Evolutionary conservation across 2,797 vertebrate species (phyloP), one percentile per base, ranked within the genome.

Genomic region (Danio aesculapii): DNA sequence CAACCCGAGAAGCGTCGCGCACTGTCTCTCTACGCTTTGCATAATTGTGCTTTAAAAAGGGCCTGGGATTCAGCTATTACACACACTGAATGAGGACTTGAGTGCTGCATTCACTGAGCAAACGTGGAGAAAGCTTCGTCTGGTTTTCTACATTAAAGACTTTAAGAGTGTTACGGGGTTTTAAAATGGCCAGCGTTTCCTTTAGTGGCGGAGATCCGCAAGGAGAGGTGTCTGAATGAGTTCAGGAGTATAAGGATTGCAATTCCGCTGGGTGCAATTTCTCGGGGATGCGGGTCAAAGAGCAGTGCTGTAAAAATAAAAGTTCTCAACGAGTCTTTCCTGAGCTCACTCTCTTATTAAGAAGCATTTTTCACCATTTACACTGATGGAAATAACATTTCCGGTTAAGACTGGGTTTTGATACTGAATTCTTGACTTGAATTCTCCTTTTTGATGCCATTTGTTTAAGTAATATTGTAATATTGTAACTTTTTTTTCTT

Each of bases 21-120:
- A n/a, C 81, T 2, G 73, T 61, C 47, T 61, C 47, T 79, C 74
- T 73, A 81, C 53, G 58, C 49, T 73, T 68, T 79, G 53, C 30
- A 73, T 61, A 79, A 84, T 84, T 86, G 78, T 75, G 59, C 81
- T 86, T 87, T 84, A 87, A 86, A 86, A 90, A 30, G 30, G 89
- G 90, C 85, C 53, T 81, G 50, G 21, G 21, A 67, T 74, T 74
- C n/a, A 12, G 14, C 49, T 57, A 47, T 66, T 17, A 80, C 10
- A 64, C 11, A 58, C 11, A 58, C n/a, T 17, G 49, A 72, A 64
- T 2, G 58, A 72, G 17, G 41, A 67, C 59, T 66, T 49, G 21
- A 74, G 50, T 81, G 61, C 11, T 41, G 16, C 12, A 2, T 44
- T 72, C 49, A 47, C 30, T 1, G 64, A 14, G 43, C 0, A 3